Conservation (phyloP, 2,888 invertebrate species). For the Tipula unca region DNA sequence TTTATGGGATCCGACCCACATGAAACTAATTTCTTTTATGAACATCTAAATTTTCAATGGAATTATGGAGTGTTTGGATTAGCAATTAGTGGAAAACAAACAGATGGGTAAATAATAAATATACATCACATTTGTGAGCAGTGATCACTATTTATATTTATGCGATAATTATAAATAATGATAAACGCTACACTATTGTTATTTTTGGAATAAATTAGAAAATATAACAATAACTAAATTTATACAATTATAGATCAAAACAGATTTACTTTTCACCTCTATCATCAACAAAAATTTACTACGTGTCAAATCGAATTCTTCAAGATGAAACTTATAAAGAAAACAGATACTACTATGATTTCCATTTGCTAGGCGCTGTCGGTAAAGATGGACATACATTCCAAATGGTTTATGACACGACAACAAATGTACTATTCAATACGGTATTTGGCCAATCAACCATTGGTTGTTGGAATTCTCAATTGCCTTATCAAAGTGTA, state of each 20-base stretch:
- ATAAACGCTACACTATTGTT: no score
- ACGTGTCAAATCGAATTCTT: neutral
- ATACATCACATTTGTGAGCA: no score
- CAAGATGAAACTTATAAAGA: neutral
- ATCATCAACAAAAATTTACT: neutral
- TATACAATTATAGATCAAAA: neutral
- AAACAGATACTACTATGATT: neutral
- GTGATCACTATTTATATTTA: no score
- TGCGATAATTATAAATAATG: no score
- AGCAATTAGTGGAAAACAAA: neutral
- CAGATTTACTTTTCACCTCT: neutral
- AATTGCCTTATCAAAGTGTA: neutral
- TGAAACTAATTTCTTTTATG: no score
- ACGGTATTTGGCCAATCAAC: neutral
- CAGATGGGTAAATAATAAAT: neutral
- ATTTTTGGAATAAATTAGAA: neutral
- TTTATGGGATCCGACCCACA: neutral
- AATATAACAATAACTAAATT: neutral
- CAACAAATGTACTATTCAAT: neutral
- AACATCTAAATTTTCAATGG: neutral
- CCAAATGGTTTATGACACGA: neutral
- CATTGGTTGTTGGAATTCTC: neutral
- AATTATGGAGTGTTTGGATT: neutral
- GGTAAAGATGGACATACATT: no score
- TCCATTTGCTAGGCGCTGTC: no score